Conservation (phyloP, 2,888 invertebrate genomes). For the Drosophila aldrichi region DNA sequence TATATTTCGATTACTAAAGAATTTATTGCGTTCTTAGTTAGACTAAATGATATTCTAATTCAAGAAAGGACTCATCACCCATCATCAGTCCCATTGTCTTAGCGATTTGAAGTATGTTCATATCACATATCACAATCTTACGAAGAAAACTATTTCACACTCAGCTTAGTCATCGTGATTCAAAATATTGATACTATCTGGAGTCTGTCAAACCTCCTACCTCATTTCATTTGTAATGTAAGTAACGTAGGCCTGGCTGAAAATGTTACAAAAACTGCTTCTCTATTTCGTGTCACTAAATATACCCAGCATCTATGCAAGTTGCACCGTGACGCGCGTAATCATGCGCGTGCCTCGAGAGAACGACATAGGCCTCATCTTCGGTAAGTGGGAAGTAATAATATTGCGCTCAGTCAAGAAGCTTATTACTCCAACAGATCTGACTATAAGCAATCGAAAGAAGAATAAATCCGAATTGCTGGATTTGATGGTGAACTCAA, state of each 20-base stretch:
- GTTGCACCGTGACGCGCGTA: slow-evolving; percentile 59
- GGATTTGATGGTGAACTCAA: slow-evolving; percentile 68
- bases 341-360: slow-evolving; percentile 75
- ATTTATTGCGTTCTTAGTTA: too few species aligned
- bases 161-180: too few species aligned
- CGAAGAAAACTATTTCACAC: too few species aligned
- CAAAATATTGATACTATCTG: too few species aligned
- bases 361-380: slow-evolving; percentile 82
- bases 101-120: too few species aligned
- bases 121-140: too few species aligned
- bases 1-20: too few species aligned
- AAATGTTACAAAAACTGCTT: slow-evolving; percentile 57
- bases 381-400: slow-evolving; percentile 65
- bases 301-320: slow-evolving; percentile 19
- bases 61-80: too few species aligned
- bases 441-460: slow-evolving; percentile 63
- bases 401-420: neutral
- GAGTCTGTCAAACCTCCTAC: neutral
- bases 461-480: slow-evolving; percentile 60
- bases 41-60: too few species aligned
- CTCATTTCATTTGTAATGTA: neutral
- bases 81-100: too few species aligned
- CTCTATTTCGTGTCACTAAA: slow-evolving; percentile 34
- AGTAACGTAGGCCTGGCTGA: slow-evolving; percentile 26
- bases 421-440: slow-evolving; percentile 57